phyloP scores from a whole-genome alignment of 2,888 invertebrate species.

The Eledona agricola region DNA sequence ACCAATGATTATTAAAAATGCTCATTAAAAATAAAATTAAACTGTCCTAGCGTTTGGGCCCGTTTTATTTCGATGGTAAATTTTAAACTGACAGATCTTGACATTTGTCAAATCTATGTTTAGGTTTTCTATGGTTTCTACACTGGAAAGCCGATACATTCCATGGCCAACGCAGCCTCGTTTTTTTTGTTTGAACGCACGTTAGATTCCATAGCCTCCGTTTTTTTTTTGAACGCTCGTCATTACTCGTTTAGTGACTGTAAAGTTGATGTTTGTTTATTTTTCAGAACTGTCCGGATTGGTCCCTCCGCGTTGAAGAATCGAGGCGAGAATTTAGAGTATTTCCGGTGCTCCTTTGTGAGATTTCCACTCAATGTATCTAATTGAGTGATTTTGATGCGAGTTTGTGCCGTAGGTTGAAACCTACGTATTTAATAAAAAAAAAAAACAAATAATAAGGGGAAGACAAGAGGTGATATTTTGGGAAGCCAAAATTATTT shows the following conservation, averaged over 20 bases:
- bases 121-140: no score
- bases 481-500: constrained; percentile 28
- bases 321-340: constrained; percentile 36
- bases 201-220: no score
- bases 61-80: no score
- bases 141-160: no score
- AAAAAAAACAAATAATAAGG: constrained; percentile 16
- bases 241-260: neutral
- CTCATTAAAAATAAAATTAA: no score
- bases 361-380: constrained; percentile 44
- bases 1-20: no score
- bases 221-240: neutral
- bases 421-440: constrained; percentile 48
- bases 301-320: constrained; percentile 57
- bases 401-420: constrained; percentile 53
- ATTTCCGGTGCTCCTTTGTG: constrained; percentile 47
- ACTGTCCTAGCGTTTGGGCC: no score
- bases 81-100: no score
- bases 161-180: no score
- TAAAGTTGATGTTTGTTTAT: constrained; percentile 4
- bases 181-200: no score
- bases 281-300: constrained; percentile 47
- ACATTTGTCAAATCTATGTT: no score
- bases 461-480: constrained; percentile 17
- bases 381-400: constrained; percentile 46